A percentile compares a stretch with the other conserved stretches of the same genome.
phyloP scores from a whole-genome alignment of 2,888 invertebrate species.

The Meiosimyza platycephala region DNA sequence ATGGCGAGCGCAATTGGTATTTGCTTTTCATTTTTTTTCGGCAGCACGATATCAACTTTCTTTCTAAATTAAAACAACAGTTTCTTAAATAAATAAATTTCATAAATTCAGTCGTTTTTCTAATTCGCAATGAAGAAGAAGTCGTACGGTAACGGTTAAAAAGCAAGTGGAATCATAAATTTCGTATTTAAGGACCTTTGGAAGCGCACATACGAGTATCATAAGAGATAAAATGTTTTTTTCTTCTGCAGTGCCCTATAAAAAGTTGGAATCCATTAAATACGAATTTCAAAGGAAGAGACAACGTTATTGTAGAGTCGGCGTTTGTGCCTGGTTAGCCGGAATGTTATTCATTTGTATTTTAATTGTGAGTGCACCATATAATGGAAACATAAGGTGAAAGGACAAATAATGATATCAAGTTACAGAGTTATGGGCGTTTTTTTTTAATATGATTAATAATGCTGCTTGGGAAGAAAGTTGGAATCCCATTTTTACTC shows the following conservation, averaged over 20 bases:
- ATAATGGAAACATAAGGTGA: background rate
- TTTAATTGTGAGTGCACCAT: slow-evolving; percentile 56
- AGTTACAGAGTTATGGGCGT: no score
- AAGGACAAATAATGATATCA: background rate
- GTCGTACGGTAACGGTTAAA: slow-evolving; percentile 53
- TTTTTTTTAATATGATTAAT: no score
- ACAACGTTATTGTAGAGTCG: slow-evolving; percentile 35
- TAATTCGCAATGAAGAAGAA: slow-evolving; percentile 63
- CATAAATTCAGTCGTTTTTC: slow-evolving; percentile 46
- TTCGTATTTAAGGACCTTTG: background rate
- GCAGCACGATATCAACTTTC: slow-evolving; percentile 43
- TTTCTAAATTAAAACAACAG: slow-evolving; percentile 32
- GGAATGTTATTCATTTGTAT: slow-evolving; percentile 57
- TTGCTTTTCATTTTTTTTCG: background rate
- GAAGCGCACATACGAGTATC: background rate
- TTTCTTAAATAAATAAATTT: slow-evolving; percentile 32
- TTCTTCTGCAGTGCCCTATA: slow-evolving; percentile 44
- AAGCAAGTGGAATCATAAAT: slow-evolving; percentile 8
- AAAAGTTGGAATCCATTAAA: slow-evolving; percentile 45
- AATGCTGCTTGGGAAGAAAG: no score
- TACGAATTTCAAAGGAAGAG: slow-evolving; percentile 43
- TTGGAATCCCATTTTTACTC: no score
- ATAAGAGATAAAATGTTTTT: slow-evolving; percentile 51
- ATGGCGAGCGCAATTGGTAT: slow-evolving; percentile 4
- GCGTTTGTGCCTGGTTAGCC: slow-evolving; percentile 50